Conservation (phyloP, 1,140 invertebrate genomes). For the Drosophila melanica region DNA sequence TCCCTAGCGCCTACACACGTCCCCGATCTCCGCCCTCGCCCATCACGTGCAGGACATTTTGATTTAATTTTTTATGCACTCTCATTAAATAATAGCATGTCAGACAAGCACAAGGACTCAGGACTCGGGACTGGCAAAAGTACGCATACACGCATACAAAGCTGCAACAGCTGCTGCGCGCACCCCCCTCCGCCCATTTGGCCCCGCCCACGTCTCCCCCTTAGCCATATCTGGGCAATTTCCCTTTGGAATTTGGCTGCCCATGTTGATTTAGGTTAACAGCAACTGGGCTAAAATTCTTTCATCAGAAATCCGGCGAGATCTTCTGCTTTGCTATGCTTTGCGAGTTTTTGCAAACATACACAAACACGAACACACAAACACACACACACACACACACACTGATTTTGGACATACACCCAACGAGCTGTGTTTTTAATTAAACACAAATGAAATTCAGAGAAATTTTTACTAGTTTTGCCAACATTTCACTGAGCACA, state of each 20-base stretch:
- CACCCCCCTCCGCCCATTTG: background rate
- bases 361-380: background rate
- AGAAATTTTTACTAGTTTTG: background rate
- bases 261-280: conserved; percentile 42
- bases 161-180: conserved; percentile 34
- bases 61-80: conserved; percentile 56
- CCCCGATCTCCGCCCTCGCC: background rate
- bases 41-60: conserved; percentile 39
- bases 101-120: conserved; percentile 19
- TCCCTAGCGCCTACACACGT: background rate
- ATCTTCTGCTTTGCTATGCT: conserved; percentile 6
- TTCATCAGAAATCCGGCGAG: conserved; percentile 27
- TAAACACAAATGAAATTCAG: conserved; percentile 20
- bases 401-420: background rate
- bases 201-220: background rate
- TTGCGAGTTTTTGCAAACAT: conserved; percentile 5
- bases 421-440: conserved; percentile 29
- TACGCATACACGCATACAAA: background rate
- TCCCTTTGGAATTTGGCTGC: conserved; percentile 24
- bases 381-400: background rate
- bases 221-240: background rate
- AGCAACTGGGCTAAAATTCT: conserved; percentile 29
- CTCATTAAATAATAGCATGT: conserved; percentile 46
- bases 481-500: background rate
- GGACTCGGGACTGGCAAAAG: background rate